Base-by-base conservation (phyloP, 2,888 invertebrate species). In the Drosophila anomelani region DNA sequence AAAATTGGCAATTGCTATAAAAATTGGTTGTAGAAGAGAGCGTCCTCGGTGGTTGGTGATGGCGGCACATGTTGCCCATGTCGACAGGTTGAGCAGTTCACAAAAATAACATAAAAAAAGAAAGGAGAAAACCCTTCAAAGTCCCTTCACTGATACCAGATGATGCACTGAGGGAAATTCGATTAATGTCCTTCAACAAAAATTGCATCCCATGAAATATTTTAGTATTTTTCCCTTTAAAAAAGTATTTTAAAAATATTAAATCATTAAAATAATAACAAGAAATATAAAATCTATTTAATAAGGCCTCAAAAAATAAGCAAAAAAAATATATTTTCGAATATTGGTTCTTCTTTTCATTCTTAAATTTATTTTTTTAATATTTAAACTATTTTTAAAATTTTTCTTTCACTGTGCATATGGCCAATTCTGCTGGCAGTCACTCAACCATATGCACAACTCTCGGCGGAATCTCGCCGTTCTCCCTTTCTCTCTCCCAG, bases 1-100 rank as follows among this genome's bases (percentile, higher is more conserved):
- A 76, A 83, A 85, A 84, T 85, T 83, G 86, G 69, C 83, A 84
- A 85, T 83, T 83, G 83, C 76, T 61, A 85, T 83, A 83, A 79
- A 84, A 85, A 83, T 83, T 76, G 83, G 81, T 81, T 73, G 78
- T 71, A 81, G 82, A 78, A 79, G 79, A 79, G 79, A 76, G 51
- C 46, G 26, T 23, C 15, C 20, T 36, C 36, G 51, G 34, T 15
- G 51, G 36, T 20, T 20, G 51, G 13, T 17, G 29, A 17, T 17
- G 77, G 76, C 81, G 81, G 85, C 83, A 83, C 85, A 85, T 83
- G 85, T 83, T 79, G 76, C 58, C 54, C 55, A 39, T 71, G 57
- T 49, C 74, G 56, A 51, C 75, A 74, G 75, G 67, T 74, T 75
- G 59, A 74, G 57, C 29, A 38, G 51, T 53, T 41, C 17, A 43